Evolutionary conservation across 2,113 vertebrate genomes (phyloP), one percentile per base, ranked within the genome.

Genomic region (Acanthisitta chloris): DNA sequence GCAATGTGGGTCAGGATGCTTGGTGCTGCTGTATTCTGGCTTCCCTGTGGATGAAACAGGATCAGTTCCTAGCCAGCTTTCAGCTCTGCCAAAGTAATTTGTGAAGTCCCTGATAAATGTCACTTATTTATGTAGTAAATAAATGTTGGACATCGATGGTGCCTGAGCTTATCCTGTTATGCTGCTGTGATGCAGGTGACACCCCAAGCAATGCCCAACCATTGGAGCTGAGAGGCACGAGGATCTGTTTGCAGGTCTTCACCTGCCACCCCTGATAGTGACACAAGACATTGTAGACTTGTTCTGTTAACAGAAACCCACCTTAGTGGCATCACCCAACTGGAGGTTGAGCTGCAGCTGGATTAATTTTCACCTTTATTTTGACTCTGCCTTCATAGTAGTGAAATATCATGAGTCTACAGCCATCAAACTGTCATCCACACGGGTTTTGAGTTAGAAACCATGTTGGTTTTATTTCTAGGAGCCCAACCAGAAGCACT

Each of bases 101-200:
- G 83, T 88, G 55, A 58, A 83, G 54, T 88, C 55, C 36, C 71
- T 70, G 81, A 5, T 65, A 19, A 90, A 36, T 62, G 81, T 88
- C 17, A n/a, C 66, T 88, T 81, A n/a, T 92, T 91, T 94, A 71
- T 92, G 88, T 81, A 96, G 96, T 55, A 90, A 97, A 97, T 88
- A 96, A 95, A 84, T 2, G 67, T 88, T 74, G 93, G 88, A 33
- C 21, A 29, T 43, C 69, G 64, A 11, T n/a, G 67, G 38, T 2
- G 12, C 16, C 57, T 79, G 45, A 51, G 54, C 48, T 85, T 28
- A 0, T 72, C 65, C 34, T 76, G 33, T 55, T 16, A 6, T 0
- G 1, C 59, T 49, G 38, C 51, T 36, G 34, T 34, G 51, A 25
- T 18, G 78, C 48, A 70, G 66, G 45, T 57, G 48, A 38, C 66